Percentiles rank a stretch among this genome's conserved stretches.
Evolutionary conservation across 2,888 invertebrate genomes (phyloP).

Genomic region (Prosapia bicincta): DNA sequence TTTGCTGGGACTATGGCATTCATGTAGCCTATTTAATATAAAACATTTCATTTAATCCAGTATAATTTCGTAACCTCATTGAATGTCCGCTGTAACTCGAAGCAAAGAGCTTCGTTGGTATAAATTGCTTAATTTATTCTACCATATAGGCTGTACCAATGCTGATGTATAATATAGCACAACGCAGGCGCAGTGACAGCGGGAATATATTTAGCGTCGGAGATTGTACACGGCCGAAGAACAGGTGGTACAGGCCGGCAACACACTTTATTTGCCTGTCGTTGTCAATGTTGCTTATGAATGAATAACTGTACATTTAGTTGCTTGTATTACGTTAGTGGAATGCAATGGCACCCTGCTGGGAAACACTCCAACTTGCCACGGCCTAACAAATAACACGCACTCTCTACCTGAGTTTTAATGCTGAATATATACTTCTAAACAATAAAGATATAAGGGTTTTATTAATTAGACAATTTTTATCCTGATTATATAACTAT

Average conservation of each 20-base stretch:
- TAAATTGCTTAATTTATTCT: not conserved
- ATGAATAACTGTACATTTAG: not conserved
- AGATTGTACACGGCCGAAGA: not conserved
- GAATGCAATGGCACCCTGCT: not conserved
- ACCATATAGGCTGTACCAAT: not conserved
- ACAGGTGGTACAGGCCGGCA: not conserved
- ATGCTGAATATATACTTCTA: no score
- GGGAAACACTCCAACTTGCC: not conserved
- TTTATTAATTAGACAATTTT: no score
- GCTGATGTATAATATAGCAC: not conserved
- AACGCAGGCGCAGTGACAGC: not conserved
- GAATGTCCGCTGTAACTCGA: no score
- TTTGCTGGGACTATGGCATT: no score
- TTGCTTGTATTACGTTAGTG: not conserved
- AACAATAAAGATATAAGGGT: no score
- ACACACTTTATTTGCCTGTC: not conserved
- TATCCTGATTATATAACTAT: no score
- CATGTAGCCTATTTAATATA: no score
- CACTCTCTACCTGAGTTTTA: not conserved
- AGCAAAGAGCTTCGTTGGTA: no score
- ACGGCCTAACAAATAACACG: not conserved
- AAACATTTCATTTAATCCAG: no score
- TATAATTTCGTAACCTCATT: no score
- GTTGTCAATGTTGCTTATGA: not conserved
- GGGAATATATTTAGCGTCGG: not conserved